Evolutionary conservation across 2,888 invertebrate genomes (phyloP), one percentile per base, ranked within the genome.

Genomic region (Aleiodes testaceus): DNA sequence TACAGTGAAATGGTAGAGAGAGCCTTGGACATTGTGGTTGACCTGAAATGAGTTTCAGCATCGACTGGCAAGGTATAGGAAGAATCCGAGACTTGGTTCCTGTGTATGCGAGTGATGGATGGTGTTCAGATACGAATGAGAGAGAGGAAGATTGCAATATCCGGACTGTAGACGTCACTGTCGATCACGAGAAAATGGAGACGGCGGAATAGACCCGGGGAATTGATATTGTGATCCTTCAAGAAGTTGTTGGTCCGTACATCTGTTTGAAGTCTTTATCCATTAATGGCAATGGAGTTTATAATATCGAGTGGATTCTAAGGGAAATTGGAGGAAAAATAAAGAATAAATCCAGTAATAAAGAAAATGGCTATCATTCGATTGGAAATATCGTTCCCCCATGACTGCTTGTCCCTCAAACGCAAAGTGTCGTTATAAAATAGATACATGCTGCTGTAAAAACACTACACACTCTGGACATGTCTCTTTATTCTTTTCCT

Each of bases 101-200:
- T 59, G 4, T 59, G 9, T 9, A 16, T 7, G 42, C 30, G 59
- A 59, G 59, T 59, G 59, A 59, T 59, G 59, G 59, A 59, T 59
- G 59, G 42, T 14, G 59, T 59, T 59, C 16, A 16, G 9, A 16
- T 16, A 36, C 42, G 42, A 59, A 36, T 59, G 18, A 30, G 16
- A 16, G 59, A 59, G 59, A 36, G 36, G 59, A 9, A 59, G 36
- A 59, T 59, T 42, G 55, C 55, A 55, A 55, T 55, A 55, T 55
- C 55, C 55, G 55, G 55, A 2, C n/a, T 55, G 55, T 55, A 55
- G 55, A 55, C 30, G 55, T 55, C 30, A 55, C 55, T 55, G 55
- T 55, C 55, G 55, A 55, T 42, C 36, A 6, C 14, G 42, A 42
- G 16, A 42, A 9, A 12, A 59, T 11, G 42, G n/a, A 42, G 42